phyloP scores from a whole-genome alignment of 2,113 vertebrate species.

The Myodes glareolus region DNA sequence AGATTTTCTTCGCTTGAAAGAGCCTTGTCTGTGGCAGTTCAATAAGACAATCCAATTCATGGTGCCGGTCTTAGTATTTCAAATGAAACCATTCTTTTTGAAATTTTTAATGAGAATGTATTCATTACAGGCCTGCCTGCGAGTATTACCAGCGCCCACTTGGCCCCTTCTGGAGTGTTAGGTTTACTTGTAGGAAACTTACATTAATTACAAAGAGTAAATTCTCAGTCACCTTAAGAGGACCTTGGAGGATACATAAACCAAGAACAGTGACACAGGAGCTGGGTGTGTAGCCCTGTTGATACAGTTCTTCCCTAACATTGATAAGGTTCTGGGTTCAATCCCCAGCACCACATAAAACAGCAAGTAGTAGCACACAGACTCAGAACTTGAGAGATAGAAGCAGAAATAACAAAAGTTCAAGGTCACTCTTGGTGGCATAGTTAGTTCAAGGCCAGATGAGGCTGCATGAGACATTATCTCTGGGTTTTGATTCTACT shows the following conservation, averaged over 20 bases:
- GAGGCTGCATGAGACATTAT: neutral
- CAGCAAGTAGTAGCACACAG: neutral
- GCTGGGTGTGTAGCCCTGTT: neutral
- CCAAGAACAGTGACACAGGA: neutral
- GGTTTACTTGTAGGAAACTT: conserved; percentile 32
- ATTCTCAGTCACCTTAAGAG: conserved; percentile 17
- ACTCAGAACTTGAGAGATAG: neutral
- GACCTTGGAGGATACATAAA: neutral
- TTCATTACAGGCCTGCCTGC: neutral
- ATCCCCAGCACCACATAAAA: neutral
- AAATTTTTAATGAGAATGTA: conserved; percentile 20
- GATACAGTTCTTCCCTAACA: neutral
- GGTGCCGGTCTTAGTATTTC: neutral
- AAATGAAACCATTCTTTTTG: conserved; percentile 44
- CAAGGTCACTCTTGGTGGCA: neutral
- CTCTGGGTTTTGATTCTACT: too few species aligned
- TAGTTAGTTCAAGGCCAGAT: neutral
- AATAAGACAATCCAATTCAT: conserved; percentile 21
- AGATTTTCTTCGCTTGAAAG: conserved; percentile 54
- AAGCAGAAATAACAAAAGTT: neutral
- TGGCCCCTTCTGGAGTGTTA: conserved; percentile 1
- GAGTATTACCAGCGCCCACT: conserved; percentile 18
- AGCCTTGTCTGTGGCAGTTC: conserved; percentile 43
- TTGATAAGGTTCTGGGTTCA: neutral
- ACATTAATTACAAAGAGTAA: neutral